Base-by-base conservation (phyloP, 2,888 invertebrate genomes). In the Drosophila glabriapex region DNA sequence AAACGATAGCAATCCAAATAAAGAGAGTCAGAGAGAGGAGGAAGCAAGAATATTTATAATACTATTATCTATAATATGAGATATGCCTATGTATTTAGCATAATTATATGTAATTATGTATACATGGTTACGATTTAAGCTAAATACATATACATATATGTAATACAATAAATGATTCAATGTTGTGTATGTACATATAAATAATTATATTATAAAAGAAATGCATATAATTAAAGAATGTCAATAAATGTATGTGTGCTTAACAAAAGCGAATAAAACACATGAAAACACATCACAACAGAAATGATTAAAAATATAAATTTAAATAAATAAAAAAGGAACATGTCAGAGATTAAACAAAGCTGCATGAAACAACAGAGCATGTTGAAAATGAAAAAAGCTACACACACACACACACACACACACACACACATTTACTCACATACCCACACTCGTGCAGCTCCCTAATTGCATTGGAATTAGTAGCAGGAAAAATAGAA, bases 181-280 rank as follows among this genome's bases (percentile, higher is more conserved):
- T 87, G 87, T 87, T 90, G 90, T 87, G 89, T 83, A 90, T 90
- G 89, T 87, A 90, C 70, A 90, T 89, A 90, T 77, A 88, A 71
- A 78, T 78, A 82, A 43, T 43, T 73, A 73, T 67, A 68, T 71
- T 73, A 78, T 61, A 66, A 46, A 65, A 37, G 63, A 58, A 73
- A 64, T 72, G 62, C 77, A 80, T 78, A 80, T 77, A 82, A 82
- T 81, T 84, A 84, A 63, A 75, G 67, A 81, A 75, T 46, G 82
- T 79, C 68, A 70, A 89, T 83, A 71, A 70, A 80, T 80, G 70
- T 78, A 76, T 83, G 82, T 86, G 78, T 74, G 80, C 68, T 76
- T 66, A 65, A 68, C 54, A 74, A 52, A 74, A 56, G 68, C 68
- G 76, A 76, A 76, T 61, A 60, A 73, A 80, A 64, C 52, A 66